A percentile compares a stretch with the other conserved stretches of the same genome.
Evolutionary conservation across 2,797 vertebrate species (phyloP).

Genomic region (Alectoris magna): DNA sequence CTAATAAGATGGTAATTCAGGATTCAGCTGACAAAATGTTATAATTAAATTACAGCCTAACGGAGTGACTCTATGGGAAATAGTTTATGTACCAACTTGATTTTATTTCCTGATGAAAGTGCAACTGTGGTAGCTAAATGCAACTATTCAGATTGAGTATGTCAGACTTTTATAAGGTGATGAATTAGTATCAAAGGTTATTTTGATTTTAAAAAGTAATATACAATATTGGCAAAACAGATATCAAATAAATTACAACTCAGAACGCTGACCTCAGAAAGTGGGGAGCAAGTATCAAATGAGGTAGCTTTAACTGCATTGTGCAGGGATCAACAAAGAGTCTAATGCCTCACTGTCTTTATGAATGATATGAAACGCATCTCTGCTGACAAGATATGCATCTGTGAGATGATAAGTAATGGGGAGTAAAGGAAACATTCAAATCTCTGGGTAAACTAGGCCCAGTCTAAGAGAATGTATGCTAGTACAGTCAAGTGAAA

Average conservation of each 20-base stretch:
- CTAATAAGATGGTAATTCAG: neutral
- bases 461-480: neutral
- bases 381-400: neutral
- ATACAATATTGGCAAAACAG: neutral
- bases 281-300: neutral
- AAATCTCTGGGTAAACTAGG: neutral
- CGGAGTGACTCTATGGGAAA: neutral
- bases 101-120: slow-evolving; percentile 10
- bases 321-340: neutral
- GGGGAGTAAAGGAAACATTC: neutral
- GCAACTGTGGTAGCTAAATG: neutral
- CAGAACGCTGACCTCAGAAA: neutral
- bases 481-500: neutral
- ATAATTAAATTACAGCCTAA: slow-evolving; percentile 20
- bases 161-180: neutral
- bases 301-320: neutral
- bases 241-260: neutral
- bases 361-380: neutral
- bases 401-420: neutral
- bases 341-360: neutral
- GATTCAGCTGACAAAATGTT: neutral
- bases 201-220: neutral
- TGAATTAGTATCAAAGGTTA: neutral
- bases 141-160: neutral
- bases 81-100: neutral